phyloP scores from a whole-genome alignment of 2,113 vertebrate genomes.

The Chamaea fasciata region DNA sequence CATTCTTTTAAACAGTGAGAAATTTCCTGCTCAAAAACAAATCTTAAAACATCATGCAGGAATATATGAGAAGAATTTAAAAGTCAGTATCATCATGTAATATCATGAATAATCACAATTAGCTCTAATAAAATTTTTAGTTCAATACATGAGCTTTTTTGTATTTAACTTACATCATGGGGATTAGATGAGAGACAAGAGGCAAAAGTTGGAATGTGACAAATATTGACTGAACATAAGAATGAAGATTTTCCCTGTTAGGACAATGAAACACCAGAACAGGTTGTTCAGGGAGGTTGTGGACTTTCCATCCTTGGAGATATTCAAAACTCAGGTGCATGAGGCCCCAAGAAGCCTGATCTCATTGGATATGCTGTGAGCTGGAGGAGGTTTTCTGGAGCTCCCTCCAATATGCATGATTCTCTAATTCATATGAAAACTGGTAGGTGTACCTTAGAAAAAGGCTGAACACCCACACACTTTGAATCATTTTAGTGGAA shows the following conservation, averaged over 20 bases:
- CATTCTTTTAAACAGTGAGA: background rate
- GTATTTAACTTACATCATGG: background rate
- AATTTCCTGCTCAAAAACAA: background rate
- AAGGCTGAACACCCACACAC: background rate
- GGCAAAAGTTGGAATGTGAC: background rate
- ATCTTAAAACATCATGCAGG: background rate
- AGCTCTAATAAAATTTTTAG: background rate
- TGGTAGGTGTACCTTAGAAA: background rate
- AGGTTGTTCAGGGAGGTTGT: background rate
- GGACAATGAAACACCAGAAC: background rate
- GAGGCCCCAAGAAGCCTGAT: background rate
- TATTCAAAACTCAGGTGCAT: background rate
- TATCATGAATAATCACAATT: background rate
- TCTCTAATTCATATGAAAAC: background rate
- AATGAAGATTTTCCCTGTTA: background rate
- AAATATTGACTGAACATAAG: background rate
- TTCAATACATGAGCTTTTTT: background rate
- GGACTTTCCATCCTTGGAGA: background rate
- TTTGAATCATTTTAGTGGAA: background rate
- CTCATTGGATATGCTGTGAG: background rate
- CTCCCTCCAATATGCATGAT: background rate
- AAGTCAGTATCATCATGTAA: background rate
- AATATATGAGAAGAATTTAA: background rate
- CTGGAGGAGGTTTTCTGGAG: background rate
- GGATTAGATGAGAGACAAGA: background rate